phyloP scores from a whole-genome alignment of 2,888 invertebrate species.

The Tipula vernalis region DNA sequence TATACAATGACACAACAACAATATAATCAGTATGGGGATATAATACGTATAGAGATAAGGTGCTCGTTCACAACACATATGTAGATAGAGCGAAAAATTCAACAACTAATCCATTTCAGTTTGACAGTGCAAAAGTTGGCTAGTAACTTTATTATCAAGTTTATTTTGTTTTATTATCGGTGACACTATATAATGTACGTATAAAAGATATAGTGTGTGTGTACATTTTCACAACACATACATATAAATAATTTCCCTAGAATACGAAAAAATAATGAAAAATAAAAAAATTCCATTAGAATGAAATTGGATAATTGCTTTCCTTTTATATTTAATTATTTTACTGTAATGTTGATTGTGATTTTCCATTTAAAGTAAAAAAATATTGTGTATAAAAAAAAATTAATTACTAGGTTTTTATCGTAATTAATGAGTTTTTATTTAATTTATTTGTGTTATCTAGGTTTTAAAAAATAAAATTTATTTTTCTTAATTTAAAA shows the following conservation, averaged over 20 bases:
- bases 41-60: not conserved
- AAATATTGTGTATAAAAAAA: not conserved
- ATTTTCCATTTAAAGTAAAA: not conserved
- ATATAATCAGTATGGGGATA: not conserved
- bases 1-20: not conserved
- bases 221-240: not conserved
- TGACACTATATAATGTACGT: not conserved
- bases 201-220: not conserved
- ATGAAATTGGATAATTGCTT: constrained; percentile 4
- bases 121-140: not conserved
- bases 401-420: not conserved
- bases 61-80: not conserved
- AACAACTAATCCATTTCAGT: not conserved
- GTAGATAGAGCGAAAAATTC: not conserved
- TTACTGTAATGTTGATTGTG: constrained; percentile 4
- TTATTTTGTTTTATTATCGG: not conserved
- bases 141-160: not conserved
- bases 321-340: not conserved
- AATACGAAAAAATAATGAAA: not conserved
- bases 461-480: not conserved
- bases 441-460: not conserved
- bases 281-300: not conserved
- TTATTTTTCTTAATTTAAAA: not conserved
- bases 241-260: not conserved
- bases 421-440: constrained; percentile 1